A percentile compares a stretch with the other conserved stretches of the same genome.
Conservation (phyloP, 2,888 invertebrate species). For the Ctena decussata region DNA sequence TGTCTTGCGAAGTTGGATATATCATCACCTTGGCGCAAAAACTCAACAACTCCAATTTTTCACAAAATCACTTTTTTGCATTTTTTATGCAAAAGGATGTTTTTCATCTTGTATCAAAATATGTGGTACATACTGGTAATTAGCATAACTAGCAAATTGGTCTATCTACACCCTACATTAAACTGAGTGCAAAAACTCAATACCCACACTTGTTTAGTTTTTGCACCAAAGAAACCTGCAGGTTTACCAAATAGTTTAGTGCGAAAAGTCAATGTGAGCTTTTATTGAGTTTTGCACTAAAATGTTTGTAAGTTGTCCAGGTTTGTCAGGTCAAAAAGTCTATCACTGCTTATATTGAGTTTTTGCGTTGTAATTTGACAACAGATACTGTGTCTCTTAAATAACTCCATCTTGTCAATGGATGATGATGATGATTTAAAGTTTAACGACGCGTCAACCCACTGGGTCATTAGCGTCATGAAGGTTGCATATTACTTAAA, state of each 20-base stretch:
- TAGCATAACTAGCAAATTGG: not conserved
- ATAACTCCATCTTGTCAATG: not conserved
- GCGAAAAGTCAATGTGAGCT: not conserved
- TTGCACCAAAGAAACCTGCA: not conserved
- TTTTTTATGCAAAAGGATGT: not conserved
- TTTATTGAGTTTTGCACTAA: not conserved
- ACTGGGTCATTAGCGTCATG: too few species aligned
- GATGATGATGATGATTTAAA: not conserved
- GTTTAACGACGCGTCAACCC: not conserved
- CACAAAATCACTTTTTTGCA: slow-evolving; percentile 3
- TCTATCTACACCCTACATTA: not conserved
- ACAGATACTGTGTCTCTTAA: not conserved
- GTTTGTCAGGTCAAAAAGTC: not conserved
- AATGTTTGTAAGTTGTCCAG: not conserved
- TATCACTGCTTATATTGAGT: not conserved
- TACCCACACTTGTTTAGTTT: not conserved
- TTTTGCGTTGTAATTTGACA: not conserved
- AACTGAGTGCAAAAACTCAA: not conserved
- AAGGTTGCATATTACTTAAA: too few species aligned
- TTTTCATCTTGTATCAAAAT: not conserved
- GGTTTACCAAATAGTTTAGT: not conserved
- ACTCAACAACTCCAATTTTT: slow-evolving; percentile 2
- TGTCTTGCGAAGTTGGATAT: slow-evolving; percentile 16
- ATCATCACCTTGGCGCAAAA: not conserved
- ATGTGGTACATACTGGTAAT: not conserved